These are phyloP conservation scores for Drosophila virilis DNA, from an alignment of 1,140 invertebrate species.

Conservation along the genomic window DNA sequence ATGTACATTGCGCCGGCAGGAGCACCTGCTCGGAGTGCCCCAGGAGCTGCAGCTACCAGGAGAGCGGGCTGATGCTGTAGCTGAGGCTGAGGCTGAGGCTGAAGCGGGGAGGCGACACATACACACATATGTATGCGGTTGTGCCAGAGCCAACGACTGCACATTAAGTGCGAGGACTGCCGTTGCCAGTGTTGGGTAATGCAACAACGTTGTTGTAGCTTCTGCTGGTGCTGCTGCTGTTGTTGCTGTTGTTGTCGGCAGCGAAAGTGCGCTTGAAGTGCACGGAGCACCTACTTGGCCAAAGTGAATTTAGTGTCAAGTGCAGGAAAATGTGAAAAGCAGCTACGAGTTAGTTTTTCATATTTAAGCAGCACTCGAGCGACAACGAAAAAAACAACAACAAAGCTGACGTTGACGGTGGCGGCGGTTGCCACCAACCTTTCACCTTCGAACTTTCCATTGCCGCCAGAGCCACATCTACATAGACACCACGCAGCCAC, in stretches of 20 bases:
- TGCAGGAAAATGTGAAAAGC: slow-evolving; percentile 80
- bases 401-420: slow-evolving; percentile 15
- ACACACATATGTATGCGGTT: not conserved
- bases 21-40: slow-evolving; percentile 27
- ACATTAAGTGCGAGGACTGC: slow-evolving; percentile 18
- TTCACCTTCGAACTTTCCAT: slow-evolving; percentile 5
- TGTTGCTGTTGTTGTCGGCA: slow-evolving; percentile 35
- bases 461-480: slow-evolving; percentile 6
- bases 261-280: slow-evolving; percentile 77
- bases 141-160: slow-evolving; percentile 1
- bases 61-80: not conserved
- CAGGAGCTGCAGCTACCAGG: not conserved
- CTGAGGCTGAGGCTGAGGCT: too few relatives aligned
- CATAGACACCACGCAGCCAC: slow-evolving; percentile 1
- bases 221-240: slow-evolving; percentile 18
- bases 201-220: slow-evolving; percentile 10
- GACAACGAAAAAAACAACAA: slow-evolving; percentile 33
- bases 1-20: slow-evolving; percentile 49
- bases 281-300: slow-evolving; percentile 78
- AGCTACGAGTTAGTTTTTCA: slow-evolving; percentile 80
- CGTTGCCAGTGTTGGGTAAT: slow-evolving; percentile 11
- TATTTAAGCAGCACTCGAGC: slow-evolving; percentile 78
- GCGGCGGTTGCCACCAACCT: slow-evolving; percentile 20
- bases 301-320: slow-evolving; percentile 83
- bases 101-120: not conserved